A percentile compares a stretch with the other conserved stretches of the same genome.
These are phyloP conservation scores for Eubasilissa regina DNA, from an alignment of 1,140 invertebrate species.

Conservation along the genomic window DNA sequence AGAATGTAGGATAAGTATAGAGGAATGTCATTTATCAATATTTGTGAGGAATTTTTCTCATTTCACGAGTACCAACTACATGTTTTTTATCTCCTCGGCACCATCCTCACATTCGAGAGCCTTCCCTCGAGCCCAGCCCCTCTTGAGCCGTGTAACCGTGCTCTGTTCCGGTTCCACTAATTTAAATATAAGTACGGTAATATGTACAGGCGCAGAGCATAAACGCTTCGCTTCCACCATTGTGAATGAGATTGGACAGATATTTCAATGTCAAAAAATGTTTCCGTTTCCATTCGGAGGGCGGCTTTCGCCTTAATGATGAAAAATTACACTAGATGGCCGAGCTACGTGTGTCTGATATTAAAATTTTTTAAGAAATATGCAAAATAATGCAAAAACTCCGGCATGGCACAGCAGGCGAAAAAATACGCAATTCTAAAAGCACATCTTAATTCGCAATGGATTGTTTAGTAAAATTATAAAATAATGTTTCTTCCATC, in stretches of 20 bases:
- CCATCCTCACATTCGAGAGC: no score
- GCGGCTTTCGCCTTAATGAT: conserved; percentile 57
- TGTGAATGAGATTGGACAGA: conserved; percentile 59
- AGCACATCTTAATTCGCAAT: no score
- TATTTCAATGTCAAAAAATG: conserved; percentile 59
- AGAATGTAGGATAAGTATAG: conserved; percentile 1
- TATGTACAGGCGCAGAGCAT: conserved; percentile 43
- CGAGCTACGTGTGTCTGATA: conserved; percentile 49
- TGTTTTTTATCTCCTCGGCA: not conserved
- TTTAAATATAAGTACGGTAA: conserved; percentile 48
- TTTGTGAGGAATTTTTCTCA: conserved; percentile 38
- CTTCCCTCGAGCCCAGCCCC: no score
- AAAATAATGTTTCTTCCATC: no score
- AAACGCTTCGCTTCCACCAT: conserved; percentile 53
- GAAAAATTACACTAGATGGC: conserved; percentile 56
- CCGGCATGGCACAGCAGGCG: not conserved
- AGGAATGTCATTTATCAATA: conserved; percentile 51
- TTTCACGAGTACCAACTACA: conserved; percentile 42
- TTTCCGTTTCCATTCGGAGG: conserved; percentile 56
- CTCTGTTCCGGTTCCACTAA: conserved; percentile 29
- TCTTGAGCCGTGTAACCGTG: no score
- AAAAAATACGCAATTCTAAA: conserved; percentile 12
- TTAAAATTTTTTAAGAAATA: conserved; percentile 57
- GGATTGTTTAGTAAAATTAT: no score
- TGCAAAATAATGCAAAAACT: conserved; percentile 56